These are phyloP conservation scores for Zosterops hypoxanthus DNA, from an alignment of 2,113 vertebrate genomes.

Conservation along the genomic window DNA sequence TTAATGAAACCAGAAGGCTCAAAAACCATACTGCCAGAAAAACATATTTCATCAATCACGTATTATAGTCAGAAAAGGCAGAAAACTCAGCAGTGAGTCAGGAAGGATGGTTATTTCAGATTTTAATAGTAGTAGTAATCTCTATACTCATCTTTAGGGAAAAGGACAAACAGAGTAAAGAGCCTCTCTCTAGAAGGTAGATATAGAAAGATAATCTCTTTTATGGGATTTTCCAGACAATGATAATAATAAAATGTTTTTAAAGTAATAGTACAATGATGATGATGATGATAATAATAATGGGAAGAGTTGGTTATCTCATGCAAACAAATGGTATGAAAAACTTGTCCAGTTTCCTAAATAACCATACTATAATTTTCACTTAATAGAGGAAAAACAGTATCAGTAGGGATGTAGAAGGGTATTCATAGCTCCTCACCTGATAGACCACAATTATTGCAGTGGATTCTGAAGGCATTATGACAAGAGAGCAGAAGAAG, in stretches of 20 bases:
- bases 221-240: background rate
- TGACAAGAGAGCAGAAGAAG: background rate
- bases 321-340: background rate
- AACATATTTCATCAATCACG: slow-evolving; percentile 14
- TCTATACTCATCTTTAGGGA: background rate
- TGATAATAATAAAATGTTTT: background rate
- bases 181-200: background rate
- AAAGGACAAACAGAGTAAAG: background rate
- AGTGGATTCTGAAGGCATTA: background rate
- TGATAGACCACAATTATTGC: background rate
- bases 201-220: background rate
- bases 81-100: slow-evolving; percentile 52
- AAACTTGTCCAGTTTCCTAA: background rate
- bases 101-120: background rate
- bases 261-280: background rate
- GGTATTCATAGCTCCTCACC: background rate
- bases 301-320: background rate
- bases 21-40: slow-evolving; percentile 56
- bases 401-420: background rate
- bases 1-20: slow-evolving; percentile 49
- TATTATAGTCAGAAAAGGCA: slow-evolving; percentile 31
- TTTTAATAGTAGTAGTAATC: background rate
- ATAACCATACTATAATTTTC: background rate
- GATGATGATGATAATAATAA: too few relatives aligned
- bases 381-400: background rate